phyloP scores from a whole-genome alignment of 2,113 vertebrate species.

The Noturus placidus region DNA sequence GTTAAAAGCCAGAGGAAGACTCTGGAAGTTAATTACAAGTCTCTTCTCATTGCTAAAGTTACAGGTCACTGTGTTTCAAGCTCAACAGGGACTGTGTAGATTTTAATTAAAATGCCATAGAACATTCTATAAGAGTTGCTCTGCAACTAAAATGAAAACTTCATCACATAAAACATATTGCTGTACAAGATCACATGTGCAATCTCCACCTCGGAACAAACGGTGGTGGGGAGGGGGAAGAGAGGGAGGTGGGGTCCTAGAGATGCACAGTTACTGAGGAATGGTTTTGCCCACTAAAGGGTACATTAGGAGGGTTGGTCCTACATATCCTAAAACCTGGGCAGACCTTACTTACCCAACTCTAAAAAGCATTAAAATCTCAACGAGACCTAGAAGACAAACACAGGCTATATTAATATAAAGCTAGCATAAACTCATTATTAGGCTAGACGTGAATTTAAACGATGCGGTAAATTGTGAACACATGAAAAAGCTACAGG shows the following conservation, averaged over 20 bases:
- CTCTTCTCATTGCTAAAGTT: conserved; percentile 77
- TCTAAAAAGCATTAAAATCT: conserved; percentile 27
- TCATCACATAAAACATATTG: conserved; percentile 74
- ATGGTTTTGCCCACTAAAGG: conserved; percentile 1
- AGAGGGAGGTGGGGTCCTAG: neutral
- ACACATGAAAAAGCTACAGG: neutral
- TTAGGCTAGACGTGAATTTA: neutral
- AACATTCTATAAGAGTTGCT: conserved; percentile 81
- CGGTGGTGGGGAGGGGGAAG: too few species aligned
- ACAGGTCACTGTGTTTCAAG: conserved; percentile 75
- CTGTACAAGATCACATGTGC: conserved; percentile 47
- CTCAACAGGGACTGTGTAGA: conserved; percentile 76
- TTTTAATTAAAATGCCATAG: conserved; percentile 76
- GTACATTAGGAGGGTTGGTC: conserved; percentile 11
- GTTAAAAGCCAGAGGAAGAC: conserved; percentile 64
- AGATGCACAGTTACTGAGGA: conserved; percentile 32
- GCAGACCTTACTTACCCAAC: conserved; percentile 6
- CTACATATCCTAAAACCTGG: conserved; percentile 29
- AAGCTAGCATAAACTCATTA: conserved; percentile 15
- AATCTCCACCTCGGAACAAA: conserved; percentile 18
- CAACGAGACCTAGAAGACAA: neutral
- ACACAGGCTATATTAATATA: neutral
- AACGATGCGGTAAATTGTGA: neutral
- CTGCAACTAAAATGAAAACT: conserved; percentile 83
- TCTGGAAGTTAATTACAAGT: conserved; percentile 61